Evolutionary conservation across 2,797 vertebrate genomes (phyloP), one percentile per base, ranked within the genome.

Genomic region (Ceryle rudis): DNA sequence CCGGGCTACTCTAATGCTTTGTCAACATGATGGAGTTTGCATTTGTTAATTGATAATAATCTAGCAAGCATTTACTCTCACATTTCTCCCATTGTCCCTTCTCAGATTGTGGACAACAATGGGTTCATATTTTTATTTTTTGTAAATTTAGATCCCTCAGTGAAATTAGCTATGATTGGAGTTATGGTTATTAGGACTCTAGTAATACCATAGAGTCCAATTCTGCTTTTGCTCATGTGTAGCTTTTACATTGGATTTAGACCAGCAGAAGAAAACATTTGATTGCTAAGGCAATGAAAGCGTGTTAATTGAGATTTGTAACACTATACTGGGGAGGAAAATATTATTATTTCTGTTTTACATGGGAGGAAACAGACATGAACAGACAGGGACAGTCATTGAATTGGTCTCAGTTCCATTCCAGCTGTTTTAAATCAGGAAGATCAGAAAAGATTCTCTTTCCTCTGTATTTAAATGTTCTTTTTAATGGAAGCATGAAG

Each of bases 241-340:
- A 81, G 60, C 20, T 86, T 93, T 84, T 62, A 81, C 52, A 79
- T 1, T n/a, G 37, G 33, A 86, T 84, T 90, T 84, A 92, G 73
- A 90, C 14, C 22, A 94, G 61, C 19, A 90, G 70, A 86, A 96
- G 31, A 84, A 91, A 95, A 75, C 7, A 39, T 66, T 77, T 78
- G 37, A 66, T 42, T 67, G 55, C 77, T 64, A 64, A 93, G 73
- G 37, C 70, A 90, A 79, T 44, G 39, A 60, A 73, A 81, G 55
- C 73, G 61, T 67, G 35, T 42, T 84, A 83, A 94, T 46, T 89
- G 83, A 89, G 66, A 90, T 75, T 54, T 72, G 65, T 46, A 75
- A 79, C 80, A 90, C 54, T n/a, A 51, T 41, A 70, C 1, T 66
- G 39, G 37, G 65, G 51, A 83, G 35, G 70, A 71, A 93, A 88